Evolutionary conservation across 1,140 invertebrate genomes (phyloP), one percentile per base, ranked within the genome.

Genomic region (Andricus grossulariae): DNA sequence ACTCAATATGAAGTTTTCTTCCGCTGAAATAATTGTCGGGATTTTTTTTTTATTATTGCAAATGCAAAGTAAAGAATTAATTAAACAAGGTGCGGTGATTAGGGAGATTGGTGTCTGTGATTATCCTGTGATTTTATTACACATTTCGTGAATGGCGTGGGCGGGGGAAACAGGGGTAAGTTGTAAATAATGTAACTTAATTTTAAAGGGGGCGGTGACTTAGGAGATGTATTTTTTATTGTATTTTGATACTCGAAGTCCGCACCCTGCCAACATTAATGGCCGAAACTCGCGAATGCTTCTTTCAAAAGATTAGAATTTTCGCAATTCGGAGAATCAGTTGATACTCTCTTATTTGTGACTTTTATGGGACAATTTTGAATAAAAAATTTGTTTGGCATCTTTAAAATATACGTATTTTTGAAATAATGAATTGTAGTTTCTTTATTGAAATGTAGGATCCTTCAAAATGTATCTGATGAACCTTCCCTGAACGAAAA

Each of bases 11-110:
- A 89, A 89, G 80, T 78, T 85, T n/a, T 81, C 74, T 75, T 76
- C 86, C 86, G 85, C 85, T 83, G 85, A 89, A 90, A 89, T 89
- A 89, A 90, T 90, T 89, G 88, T 90, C 83, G 84, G 83, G 84
- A 87, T 89, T 89, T 88, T 80, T n/a, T 79, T 80, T 78, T 87
- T 87, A 82, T 88, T 87, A 87, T 88, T 89, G 85, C 81, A 88
- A 89, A 89, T 88, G 79, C 79, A 77, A 81, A 73, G 77, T 75
- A 78, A 73, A 81, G 83, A 83, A 86, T 86, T 86, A 88, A 88
- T 87, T 81, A 84, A 83, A 76, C 76, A 77, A 79, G 82, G 74
- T 81, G 73, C 76, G 83, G 78, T 76, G 81, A 87, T 86, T 85
- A 85, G 73, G 73, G 66, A 54, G 72, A 82, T 82, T 74, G 71